phyloP scores from a whole-genome alignment of 2,113 vertebrate species.

The Aix galericulata region DNA sequence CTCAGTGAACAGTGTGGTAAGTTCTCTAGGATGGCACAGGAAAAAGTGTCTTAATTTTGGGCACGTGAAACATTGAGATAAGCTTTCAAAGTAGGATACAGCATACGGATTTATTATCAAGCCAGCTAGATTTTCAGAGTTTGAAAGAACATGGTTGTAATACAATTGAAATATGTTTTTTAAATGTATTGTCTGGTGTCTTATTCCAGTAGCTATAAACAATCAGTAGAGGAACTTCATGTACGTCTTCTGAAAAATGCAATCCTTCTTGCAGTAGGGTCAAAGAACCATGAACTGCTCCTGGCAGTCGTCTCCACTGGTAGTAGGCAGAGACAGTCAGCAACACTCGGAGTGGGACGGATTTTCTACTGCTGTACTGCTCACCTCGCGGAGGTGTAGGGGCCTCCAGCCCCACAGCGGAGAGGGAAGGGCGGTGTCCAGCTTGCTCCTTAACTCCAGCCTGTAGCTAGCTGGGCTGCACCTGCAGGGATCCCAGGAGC shows the following conservation, averaged over 20 bases:
- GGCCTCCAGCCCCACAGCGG: neutral
- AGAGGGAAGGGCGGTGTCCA: neutral
- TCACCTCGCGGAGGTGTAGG: neutral
- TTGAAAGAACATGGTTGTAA: conserved; percentile 59
- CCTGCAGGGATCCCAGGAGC: neutral
- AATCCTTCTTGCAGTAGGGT: neutral
- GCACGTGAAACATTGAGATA: conserved; percentile 47
- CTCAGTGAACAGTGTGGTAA: conserved; percentile 24
- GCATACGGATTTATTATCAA: conserved; percentile 25
- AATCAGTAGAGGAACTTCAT: neutral
- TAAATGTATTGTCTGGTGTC: conserved; percentile 57
- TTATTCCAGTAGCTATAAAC: conserved; percentile 35
- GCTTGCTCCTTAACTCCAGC: neutral
- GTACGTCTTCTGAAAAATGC: neutral
- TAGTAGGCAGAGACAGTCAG: neutral
- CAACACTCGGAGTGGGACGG: neutral
- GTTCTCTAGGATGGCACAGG: conserved; percentile 29
- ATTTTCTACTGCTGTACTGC: neutral
- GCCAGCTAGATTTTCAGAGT: conserved; percentile 61
- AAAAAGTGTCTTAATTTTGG: conserved; percentile 1
- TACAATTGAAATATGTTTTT: conserved; percentile 71
- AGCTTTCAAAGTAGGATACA: conserved; percentile 39
- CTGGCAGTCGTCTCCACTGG: neutral
- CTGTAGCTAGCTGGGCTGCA: neutral
- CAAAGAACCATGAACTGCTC: neutral